Conservation (phyloP, 2,797 vertebrate species). For the Coranthus polyacanthus region DNA sequence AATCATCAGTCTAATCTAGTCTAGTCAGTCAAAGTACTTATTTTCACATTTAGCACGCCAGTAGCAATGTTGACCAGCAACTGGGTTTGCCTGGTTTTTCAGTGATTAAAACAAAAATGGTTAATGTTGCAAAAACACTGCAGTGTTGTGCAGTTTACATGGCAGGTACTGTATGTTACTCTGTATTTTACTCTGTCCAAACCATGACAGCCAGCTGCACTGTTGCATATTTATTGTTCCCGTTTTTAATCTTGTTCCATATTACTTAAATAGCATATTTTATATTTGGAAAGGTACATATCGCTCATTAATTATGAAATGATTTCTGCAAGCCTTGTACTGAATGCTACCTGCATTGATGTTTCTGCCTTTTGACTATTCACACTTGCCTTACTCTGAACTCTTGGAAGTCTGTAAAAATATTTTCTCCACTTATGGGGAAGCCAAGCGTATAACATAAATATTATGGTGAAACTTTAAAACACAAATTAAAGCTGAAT, state of each 20-base stretch:
- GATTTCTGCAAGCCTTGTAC: not conserved
- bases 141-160: not conserved
- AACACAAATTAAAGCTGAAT: not conserved
- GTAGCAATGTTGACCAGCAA: not conserved
- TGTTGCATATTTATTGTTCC: constrained; percentile 19
- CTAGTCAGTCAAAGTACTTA: not conserved
- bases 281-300: constrained; percentile 16
- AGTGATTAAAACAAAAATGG: not conserved
- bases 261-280: not conserved
- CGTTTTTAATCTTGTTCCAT: constrained; percentile 10
- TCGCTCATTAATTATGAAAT: constrained; percentile 14
- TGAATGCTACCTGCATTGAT: not conserved
- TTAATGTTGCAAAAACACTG: too few species aligned
- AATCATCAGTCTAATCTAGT: not conserved
- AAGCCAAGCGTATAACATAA: not conserved
- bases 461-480: not conserved
- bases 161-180: constrained; percentile 9
- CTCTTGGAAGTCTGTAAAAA: not conserved
- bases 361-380: not conserved
- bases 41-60: constrained; percentile 8
- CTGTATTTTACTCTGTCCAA: too few species aligned
- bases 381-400: not conserved
- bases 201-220: constrained; percentile 9
- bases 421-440: not conserved
- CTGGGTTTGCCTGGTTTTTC: not conserved